Percentiles rank a stretch among this genome's conserved stretches.
phyloP scores from a whole-genome alignment of 2,113 vertebrate species.

The Psettodes erumei region DNA sequence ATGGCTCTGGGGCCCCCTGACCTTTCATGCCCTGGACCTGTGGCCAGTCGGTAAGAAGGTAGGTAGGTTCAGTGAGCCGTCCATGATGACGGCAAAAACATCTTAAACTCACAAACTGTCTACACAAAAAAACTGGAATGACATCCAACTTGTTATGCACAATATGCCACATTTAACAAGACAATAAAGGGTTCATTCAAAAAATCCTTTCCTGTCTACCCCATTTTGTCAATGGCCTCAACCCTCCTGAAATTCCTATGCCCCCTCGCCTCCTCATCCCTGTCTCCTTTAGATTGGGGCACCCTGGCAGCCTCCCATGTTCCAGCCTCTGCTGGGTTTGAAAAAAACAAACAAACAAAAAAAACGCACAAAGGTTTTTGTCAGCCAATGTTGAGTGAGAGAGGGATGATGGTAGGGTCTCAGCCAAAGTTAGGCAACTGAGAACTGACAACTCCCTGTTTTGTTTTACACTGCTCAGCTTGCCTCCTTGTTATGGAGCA shows the following conservation, averaged over 20 bases:
- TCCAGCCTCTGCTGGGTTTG: conserved; percentile 51
- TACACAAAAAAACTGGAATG: background rate
- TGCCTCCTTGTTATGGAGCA: background rate
- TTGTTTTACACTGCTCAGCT: conserved; percentile 37
- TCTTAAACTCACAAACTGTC: background rate
- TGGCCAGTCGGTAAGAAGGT: background rate
- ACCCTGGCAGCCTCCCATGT: conserved; percentile 24
- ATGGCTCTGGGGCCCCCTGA: background rate
- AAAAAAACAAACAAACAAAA: conserved; percentile 67
- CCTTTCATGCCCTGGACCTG: background rate
- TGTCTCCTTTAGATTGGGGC: conserved; percentile 44
- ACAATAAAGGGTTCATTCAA: conserved; percentile 47
- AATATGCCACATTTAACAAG: conserved; percentile 20
- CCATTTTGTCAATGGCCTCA: conserved; percentile 58
- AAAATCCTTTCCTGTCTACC: conserved; percentile 20
- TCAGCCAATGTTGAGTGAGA: conserved; percentile 44
- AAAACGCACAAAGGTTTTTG: conserved; percentile 73
- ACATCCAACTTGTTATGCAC: background rate
- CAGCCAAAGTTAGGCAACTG: conserved; percentile 43
- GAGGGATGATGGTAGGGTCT: conserved; percentile 35
- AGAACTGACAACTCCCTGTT: conserved; percentile 50
- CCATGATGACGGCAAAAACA: background rate
- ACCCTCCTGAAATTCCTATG: conserved; percentile 60
- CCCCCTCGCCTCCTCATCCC: conserved; percentile 36
- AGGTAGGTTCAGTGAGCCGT: background rate